Conservation (phyloP, 1,140 invertebrate species). For the Harpegnathos saltator region DNA sequence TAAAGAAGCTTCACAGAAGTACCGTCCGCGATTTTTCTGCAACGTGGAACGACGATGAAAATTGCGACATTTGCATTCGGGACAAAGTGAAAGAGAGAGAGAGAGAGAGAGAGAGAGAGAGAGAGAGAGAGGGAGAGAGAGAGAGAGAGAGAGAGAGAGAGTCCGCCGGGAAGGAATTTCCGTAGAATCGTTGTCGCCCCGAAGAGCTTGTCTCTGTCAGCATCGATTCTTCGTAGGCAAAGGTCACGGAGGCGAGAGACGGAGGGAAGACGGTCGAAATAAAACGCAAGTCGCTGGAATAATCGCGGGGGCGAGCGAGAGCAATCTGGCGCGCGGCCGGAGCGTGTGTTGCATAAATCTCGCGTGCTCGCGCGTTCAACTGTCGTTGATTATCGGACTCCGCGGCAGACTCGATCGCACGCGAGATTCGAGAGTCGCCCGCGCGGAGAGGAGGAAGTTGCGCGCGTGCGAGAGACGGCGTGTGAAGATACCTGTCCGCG, state of each 20-base stretch:
- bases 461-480: slow-evolving; percentile 18
- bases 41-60: neutral
- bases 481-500: slow-evolving; percentile 62
- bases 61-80: neutral
- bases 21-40: neutral
- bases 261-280: neutral
- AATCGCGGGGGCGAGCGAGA: neutral
- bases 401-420: neutral
- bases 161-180: too few species aligned
- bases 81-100: too few species aligned
- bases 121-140: too few species aligned
- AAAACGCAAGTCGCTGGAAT: neutral
- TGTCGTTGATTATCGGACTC: slow-evolving; percentile 6
- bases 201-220: too few species aligned
- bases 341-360: slow-evolving; percentile 20
- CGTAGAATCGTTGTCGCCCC: too few species aligned
- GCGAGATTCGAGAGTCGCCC: slow-evolving; percentile 49
- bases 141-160: too few species aligned
- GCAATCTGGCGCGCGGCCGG: neutral
- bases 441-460: slow-evolving; percentile 20
- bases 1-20: too few species aligned
- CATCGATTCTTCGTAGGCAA: too few species aligned
- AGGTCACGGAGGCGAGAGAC: too few species aligned
- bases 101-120: too few species aligned
- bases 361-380: slow-evolving; percentile 19